Evolutionary conservation across 2,888 invertebrate species (phyloP).

Genomic region (Fissipunctia ypsillon): DNA sequence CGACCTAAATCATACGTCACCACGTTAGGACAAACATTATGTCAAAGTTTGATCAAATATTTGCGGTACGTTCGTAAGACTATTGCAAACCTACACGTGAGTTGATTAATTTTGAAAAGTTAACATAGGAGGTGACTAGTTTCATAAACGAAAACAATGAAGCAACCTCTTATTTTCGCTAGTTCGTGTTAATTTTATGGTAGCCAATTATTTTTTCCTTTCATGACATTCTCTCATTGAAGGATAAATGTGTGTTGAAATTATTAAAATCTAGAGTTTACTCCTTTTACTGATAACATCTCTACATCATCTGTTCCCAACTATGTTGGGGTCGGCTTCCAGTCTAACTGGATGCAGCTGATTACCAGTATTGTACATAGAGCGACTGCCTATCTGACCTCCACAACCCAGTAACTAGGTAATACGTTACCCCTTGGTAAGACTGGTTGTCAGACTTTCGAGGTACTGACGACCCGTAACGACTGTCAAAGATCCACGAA

Average conservation of each 20-base stretch:
- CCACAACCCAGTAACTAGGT: too few relatives aligned
- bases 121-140: slow-evolving; percentile 32
- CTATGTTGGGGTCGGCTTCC: too few relatives aligned
- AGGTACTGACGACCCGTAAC: too few relatives aligned
- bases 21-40: slow-evolving; percentile 65
- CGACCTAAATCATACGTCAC: slow-evolving; percentile 64
- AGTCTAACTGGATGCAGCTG: too few relatives aligned
- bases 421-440: too few relatives aligned
- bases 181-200: slow-evolving; percentile 31
- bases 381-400: too few relatives aligned
- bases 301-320: too few relatives aligned
- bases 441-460: too few relatives aligned
- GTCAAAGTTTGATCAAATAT: slow-evolving; percentile 62
- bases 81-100: slow-evolving; percentile 36
- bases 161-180: slow-evolving; percentile 10
- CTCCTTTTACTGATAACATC: slow-evolving; percentile 4
- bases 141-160: slow-evolving; percentile 24
- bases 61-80: slow-evolving; percentile 37
- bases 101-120: slow-evolving; percentile 58
- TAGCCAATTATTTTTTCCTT: neutral
- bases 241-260: slow-evolving; percentile 15
- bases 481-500: too few relatives aligned
- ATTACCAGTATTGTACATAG: too few relatives aligned
- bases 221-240: slow-evolving; percentile 3
- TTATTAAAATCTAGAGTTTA: neutral